phyloP scores from a whole-genome alignment of 2,888 invertebrate species.

The Corythucha ciliata region DNA sequence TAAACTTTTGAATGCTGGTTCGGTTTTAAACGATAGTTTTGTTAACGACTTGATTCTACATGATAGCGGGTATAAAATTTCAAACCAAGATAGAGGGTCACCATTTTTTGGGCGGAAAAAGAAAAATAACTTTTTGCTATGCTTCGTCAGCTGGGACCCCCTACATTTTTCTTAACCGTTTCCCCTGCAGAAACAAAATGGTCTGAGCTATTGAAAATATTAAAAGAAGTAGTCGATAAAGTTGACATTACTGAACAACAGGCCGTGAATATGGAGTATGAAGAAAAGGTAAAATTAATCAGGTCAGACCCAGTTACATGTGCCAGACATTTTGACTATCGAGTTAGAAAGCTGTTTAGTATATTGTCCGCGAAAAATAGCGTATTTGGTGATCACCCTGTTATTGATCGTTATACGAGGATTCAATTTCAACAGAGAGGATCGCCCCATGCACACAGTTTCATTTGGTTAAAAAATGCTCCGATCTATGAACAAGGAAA shows the following conservation, averaged over 20 bases:
- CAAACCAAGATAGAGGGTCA: constrained; percentile 10
- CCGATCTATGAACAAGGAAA: constrained; percentile 31
- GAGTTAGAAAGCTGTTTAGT: constrained; percentile 16
- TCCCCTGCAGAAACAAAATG: constrained; percentile 29
- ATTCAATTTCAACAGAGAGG: constrained; percentile 37
- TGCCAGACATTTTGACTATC: constrained; percentile 24
- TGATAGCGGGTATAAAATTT: constrained; percentile 4
- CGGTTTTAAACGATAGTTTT: background rate
- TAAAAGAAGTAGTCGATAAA: constrained; percentile 7
- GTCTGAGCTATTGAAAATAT: constrained; percentile 26
- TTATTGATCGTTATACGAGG: constrained; percentile 30
- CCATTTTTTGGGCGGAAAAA: constrained; percentile 34
- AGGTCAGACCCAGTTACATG: constrained; percentile 35
- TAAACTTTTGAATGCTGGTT: background rate
- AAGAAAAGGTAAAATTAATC: constrained; percentile 31
- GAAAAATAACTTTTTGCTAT: constrained; percentile 34
- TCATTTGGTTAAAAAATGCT: constrained; percentile 36
- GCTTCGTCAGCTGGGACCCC: constrained; percentile 30
- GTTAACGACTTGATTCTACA: background rate
- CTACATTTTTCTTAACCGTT: constrained; percentile 31
- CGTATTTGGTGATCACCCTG: background rate
- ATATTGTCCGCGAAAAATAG: too few species aligned
- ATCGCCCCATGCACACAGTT: constrained; percentile 34
- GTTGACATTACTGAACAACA: constrained; percentile 24
- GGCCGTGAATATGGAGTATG: constrained; percentile 20